A percentile compares a stretch with the other conserved stretches of the same genome.
These are phyloP conservation scores for Orchesella cincta DNA, from an alignment of 1,140 invertebrate genomes.

Conservation along the genomic window DNA sequence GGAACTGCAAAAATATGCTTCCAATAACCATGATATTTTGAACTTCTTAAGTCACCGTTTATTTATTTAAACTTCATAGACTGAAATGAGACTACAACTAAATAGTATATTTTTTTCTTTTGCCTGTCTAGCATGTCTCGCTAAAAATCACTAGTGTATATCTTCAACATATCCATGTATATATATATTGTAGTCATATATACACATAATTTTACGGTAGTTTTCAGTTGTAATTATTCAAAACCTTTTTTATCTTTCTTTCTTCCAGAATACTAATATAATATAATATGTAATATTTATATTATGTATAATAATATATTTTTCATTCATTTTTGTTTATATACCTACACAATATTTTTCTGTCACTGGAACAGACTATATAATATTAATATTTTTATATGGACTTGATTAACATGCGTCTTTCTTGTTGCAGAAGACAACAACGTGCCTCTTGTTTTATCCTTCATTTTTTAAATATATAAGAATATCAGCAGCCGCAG, in stretches of 20 bases:
- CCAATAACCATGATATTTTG: not conserved
- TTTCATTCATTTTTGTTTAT: not conserved
- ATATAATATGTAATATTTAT: not conserved
- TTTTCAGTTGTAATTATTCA: not conserved
- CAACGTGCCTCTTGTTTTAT: constrained; percentile 21
- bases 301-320: constrained; percentile 25
- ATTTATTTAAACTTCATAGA: constrained; percentile 24
- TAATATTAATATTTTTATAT: constrained; percentile 7
- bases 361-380: constrained; percentile 17
- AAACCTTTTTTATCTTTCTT: not conserved
- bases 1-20: too few relatives aligned
- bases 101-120: constrained; percentile 15
- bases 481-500: constrained; percentile 19
- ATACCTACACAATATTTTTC: constrained; percentile 1
- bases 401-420: constrained; percentile 29
- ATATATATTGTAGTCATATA: not conserved
- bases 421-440: constrained; percentile 28
- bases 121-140: not conserved
- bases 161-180: constrained; percentile 5
- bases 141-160: constrained; percentile 29
- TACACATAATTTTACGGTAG: not conserved
- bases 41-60: not conserved
- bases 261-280: not conserved
- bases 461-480: constrained; percentile 6
- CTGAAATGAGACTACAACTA: constrained; percentile 25